phyloP scores from a whole-genome alignment of 2,888 invertebrate genomes.

The Acronicta aceris region DNA sequence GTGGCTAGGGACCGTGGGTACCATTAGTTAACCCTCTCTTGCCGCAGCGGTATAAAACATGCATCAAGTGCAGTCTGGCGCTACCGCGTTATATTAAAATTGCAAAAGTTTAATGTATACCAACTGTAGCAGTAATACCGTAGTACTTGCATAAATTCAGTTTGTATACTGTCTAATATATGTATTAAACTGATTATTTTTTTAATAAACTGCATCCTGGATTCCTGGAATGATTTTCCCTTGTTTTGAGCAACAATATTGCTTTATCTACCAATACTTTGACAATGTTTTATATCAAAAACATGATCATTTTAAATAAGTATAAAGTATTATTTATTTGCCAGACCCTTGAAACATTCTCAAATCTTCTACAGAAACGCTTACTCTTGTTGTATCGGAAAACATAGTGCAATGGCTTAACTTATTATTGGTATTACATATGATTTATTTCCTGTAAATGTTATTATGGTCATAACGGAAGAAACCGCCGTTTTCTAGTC shows the following conservation, averaged over 20 bases:
- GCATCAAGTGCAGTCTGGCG: constrained; percentile 51
- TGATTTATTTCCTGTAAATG: constrained; percentile 65
- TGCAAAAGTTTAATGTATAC: constrained; percentile 30
- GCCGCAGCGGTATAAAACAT: constrained; percentile 57
- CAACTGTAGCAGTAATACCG: constrained; percentile 1
- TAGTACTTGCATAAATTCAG: constrained; percentile 18
- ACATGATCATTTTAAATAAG: no score
- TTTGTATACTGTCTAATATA: background rate
- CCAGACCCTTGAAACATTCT: no score
- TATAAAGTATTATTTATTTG: no score
- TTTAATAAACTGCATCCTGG: background rate
- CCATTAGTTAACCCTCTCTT: constrained; percentile 23
- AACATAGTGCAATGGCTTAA: constrained; percentile 6
- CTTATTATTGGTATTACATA: constrained; percentile 24
- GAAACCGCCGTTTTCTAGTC: constrained; percentile 49
- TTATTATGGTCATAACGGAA: constrained; percentile 78
- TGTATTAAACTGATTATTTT: background rate
- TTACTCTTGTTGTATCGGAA: constrained; percentile 1
- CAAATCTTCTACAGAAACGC: background rate
- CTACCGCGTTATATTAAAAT: constrained; percentile 41
- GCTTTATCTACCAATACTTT: no score
- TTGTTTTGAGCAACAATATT: no score
- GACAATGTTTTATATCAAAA: no score
- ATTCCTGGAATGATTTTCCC: background rate
- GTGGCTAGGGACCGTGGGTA: constrained; percentile 8